These are phyloP conservation scores for Limnephilus marmoratus DNA, from an alignment of 2,888 invertebrate species.

Conservation along the genomic window DNA sequence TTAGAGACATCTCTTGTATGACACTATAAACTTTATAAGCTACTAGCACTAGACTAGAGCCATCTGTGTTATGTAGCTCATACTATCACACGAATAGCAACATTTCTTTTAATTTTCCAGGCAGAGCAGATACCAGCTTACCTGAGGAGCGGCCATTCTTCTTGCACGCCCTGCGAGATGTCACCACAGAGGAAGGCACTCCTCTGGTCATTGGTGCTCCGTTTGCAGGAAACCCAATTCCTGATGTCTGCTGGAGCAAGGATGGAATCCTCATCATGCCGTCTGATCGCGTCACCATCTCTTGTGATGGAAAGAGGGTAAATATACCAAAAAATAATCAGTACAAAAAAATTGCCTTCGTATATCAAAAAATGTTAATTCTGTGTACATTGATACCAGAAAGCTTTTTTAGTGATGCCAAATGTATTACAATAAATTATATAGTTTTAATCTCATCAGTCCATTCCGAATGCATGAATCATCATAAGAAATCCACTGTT, in stretches of 20 bases:
- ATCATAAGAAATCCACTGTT: not conserved
- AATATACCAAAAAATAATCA: slow-evolving; percentile 64
- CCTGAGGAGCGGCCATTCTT: slow-evolving; percentile 88
- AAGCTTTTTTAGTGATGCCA: not conserved
- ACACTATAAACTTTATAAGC: too few relatives aligned
- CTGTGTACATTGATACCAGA: not conserved
- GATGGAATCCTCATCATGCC: slow-evolving; percentile 83
- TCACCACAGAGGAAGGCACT: slow-evolving; percentile 90
- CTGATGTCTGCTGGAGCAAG: slow-evolving; percentile 88
- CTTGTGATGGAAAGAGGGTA: slow-evolving; percentile 90
- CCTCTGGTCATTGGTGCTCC: slow-evolving; percentile 83
- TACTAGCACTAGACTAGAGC: too few relatives aligned
- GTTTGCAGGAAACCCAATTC: slow-evolving; percentile 89
- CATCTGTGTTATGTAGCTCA: too few relatives aligned
- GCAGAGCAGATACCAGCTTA: slow-evolving; percentile 78
- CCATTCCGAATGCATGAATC: not conserved
- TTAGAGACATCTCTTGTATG: too few relatives aligned
- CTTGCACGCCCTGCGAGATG: slow-evolving; percentile 84
- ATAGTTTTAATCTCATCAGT: not conserved
- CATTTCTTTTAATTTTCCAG: slow-evolving; percentile 35
- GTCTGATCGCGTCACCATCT: slow-evolving; percentile 83
- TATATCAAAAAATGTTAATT: not conserved
- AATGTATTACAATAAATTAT: not conserved
- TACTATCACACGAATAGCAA: not conserved
- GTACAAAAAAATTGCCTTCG: not conserved